Conservation (phyloP, 2,888 invertebrate species). For the Drosophila nr. fundita region DNA sequence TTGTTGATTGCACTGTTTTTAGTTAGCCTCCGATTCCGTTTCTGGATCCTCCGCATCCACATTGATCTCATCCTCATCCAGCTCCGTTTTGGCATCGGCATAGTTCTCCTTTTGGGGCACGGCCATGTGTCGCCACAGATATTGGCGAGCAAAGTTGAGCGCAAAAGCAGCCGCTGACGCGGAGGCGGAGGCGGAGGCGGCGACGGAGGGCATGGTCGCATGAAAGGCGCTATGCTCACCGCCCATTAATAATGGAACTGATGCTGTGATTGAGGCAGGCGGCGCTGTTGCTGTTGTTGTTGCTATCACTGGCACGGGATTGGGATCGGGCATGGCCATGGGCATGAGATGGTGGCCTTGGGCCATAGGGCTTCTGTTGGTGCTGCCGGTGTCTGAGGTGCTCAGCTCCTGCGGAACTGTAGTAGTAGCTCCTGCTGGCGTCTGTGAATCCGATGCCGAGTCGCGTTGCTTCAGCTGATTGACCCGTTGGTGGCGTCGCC, state of each 20-base stretch:
- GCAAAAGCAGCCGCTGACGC: constrained; percentile 86
- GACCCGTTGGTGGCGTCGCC: constrained; percentile 98
- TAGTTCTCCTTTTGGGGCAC: constrained; percentile 30
- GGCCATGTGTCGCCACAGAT: constrained; percentile 69
- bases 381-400: constrained; percentile 33
- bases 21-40: constrained; percentile 80
- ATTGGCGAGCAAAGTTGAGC: constrained; percentile 82
- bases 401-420: constrained; percentile 71
- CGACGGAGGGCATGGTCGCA: constrained; percentile 86
- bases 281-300: constrained; percentile 81
- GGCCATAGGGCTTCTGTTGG: constrained; percentile 43
- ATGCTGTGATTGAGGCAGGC: constrained; percentile 85
- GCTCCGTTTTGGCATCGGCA: constrained; percentile 26
- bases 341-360: constrained; percentile 30
- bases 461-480: constrained; percentile 94
- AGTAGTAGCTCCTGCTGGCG: constrained; percentile 42
- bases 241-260: constrained; percentile 89
- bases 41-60: constrained; percentile 88
- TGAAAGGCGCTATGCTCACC: constrained; percentile 96
- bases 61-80: constrained; percentile 92
- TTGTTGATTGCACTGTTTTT: constrained; percentile 39
- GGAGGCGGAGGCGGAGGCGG: constrained; percentile 86
- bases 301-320: constrained; percentile 12
- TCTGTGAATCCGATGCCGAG: constrained; percentile 85
- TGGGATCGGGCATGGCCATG: background rate